Evolutionary conservation across 1,140 invertebrate species (phyloP).

Genomic region (Drosophila bifasciata): DNA sequence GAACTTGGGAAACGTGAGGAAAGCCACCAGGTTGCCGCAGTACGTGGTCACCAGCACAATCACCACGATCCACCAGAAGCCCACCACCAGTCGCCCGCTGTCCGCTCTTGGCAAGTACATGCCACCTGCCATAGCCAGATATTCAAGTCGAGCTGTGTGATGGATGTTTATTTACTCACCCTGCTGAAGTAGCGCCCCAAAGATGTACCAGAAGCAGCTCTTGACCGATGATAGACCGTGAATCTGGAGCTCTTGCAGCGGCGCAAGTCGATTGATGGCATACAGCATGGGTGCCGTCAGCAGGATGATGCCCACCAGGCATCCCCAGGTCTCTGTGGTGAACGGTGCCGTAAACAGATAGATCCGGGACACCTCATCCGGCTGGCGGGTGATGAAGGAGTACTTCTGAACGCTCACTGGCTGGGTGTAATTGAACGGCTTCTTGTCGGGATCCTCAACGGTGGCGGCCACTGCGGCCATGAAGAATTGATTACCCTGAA

Average conservation of each 20-base stretch:
- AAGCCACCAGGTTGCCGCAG: constrained; percentile 96
- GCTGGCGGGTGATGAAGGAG: constrained; percentile 90
- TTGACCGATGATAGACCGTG: constrained; percentile 88
- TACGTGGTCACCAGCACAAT: constrained; percentile 96
- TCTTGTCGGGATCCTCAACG: constrained; percentile 86
- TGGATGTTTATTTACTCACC: constrained; percentile 85
- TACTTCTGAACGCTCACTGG: constrained; percentile 92
- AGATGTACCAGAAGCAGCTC: constrained; percentile 95
- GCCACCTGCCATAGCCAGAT: constrained; percentile 87
- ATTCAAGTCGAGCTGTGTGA: not conserved
- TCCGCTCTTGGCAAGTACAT: constrained; percentile 92
- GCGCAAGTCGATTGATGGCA: constrained; percentile 89
- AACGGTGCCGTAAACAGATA: constrained; percentile 94
- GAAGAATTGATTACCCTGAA: constrained; percentile 86
- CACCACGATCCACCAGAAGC: constrained; percentile 96
- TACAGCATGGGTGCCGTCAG: constrained; percentile 92
- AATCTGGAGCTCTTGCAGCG: constrained; percentile 87
- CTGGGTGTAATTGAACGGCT: constrained; percentile 90
- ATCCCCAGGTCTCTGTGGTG: constrained; percentile 92
- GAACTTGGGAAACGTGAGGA: constrained; percentile 95
- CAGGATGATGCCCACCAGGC: constrained; percentile 89
- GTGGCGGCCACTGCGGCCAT: constrained; percentile 90
- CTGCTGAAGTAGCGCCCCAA: constrained; percentile 95
- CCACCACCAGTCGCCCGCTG: constrained; percentile 94
- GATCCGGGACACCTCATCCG: constrained; percentile 90